Base-by-base conservation (phyloP, 2,113 vertebrate genomes). In the Tichodroma muraria region DNA sequence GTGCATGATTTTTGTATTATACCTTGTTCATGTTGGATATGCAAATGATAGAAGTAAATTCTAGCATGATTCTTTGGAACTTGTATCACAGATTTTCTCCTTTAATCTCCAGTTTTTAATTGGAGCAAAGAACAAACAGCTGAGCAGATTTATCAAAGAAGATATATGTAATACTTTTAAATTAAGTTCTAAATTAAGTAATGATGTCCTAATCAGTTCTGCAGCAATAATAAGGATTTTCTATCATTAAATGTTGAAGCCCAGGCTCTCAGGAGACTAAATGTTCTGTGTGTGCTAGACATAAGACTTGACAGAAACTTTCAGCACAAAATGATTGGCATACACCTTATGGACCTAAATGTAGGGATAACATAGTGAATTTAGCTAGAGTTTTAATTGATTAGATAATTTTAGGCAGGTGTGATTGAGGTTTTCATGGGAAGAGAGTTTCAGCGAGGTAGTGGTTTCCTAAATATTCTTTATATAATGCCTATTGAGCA, bases 41-140 rank as follows among this genome's bases (percentile, higher is more conserved):
- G 25, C 56, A 57, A 88, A 53, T 33, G 28, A 30, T 47, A 73
- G 15, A 87, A 80, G 37, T 82, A 85, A 83, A 91, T 86, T 89
- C 40, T 78, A 75, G 25, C 21, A 77, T 40, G 76, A 49, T 70
- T 93, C 70, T 93, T 70, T 53, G 42, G 33, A 72, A 84, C 63
- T 70, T 85, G 18, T 42, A 68, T 78, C 30, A 80, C 21, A 53
- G 60, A 52, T 89, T 65, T 81, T 79, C 70, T 70, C 49, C 38
- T 78, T 91, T 91, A 91, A 89, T 91, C 89, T 95, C 40, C 47
- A 80, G 21, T 68, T 93, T 95, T 95, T 97, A 96, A 95, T 97
- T 95, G 90, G 91, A 85, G 65, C 44, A 61, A 88, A 90, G 76
- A 94, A 88, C 85, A 90, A 93, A 91, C 88, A 95, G 79, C 66